Evolutionary conservation across 2,113 vertebrate genomes (phyloP), one percentile per base, ranked within the genome.

Genomic region (Cricetomys ansorgei): DNA sequence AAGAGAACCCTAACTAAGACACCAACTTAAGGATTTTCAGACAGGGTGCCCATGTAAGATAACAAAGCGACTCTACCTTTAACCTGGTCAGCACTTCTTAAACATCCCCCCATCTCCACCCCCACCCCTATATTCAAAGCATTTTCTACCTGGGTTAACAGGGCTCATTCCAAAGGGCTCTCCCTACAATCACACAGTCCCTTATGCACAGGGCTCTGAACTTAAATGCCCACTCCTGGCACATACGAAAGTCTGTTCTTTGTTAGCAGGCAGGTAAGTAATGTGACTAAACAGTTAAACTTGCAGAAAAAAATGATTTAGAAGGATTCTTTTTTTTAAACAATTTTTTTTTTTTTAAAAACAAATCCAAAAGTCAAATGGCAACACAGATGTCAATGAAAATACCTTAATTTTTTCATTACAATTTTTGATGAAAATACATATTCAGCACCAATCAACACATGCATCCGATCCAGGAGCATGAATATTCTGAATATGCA

Each of bases 401-500:
- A 80, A 92, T 43, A 93, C 75, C 25, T 88, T 77, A n/a, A n/a
- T 72, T 9, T 55, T 91, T 70, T 21, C 67, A 96, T 96, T 84
- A 90, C 70, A 96, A 88, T 79, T 96, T 89, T 27, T 92, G 94
- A 96, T 90, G 48, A 84, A 94, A 92, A 95, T 89, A 96, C 57
- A 95, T 94, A 93, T 96, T 90, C 89, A 97, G 87, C 67, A 88
- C 37, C 40, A 94, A 70, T 90, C 79, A 89, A 90, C 89, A 94
- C 73, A 80, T 48, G 57, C 2, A 80, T 84, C 7, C 1, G 0
- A 87, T 94, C 89, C 69, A 84, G 57, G 31, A 81, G 70, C 90
- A 67, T 5, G 29, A 43, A 83, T 53, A 45, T 3, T 84, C 4
- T 97, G 92, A 93, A 85, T 92, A 89, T 92, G 84, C 80, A 79